Evolutionary conservation across 2,888 invertebrate genomes (phyloP), one percentile per base, ranked within the genome.

Genomic region (Bembecia ichneumoniformis): DNA sequence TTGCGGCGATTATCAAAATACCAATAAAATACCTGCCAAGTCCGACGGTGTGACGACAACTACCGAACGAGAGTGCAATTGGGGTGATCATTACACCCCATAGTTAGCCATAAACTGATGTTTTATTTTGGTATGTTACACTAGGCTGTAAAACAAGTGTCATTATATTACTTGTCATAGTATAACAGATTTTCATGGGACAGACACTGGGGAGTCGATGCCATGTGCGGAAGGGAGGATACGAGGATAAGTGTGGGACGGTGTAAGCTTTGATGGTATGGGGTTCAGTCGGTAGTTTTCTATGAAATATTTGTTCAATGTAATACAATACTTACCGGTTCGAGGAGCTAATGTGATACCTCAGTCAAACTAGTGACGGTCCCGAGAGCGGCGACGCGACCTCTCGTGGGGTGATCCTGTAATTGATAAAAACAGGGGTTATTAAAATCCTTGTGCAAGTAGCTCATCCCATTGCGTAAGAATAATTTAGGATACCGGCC

Each of bases 11-110:
- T 81, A 78, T 77, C 79, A 80, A 75, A 78, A 83, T 82, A 84
- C 84, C 79, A 86, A 82, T 83, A 76, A 83, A 87, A 82, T 87
- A 87, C 87, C 87, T 87, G 86, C 74, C 76, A 78, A 71, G 68
- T 86, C 86, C 86, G 83, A 82, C 81, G 86, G 86, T 77, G 86
- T 76, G 83, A 77, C 84, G 86, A 82, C 79, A 77, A 79, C 74
- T 83, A 86, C 68, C 73, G 76, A 83, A 81, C 77, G 78, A 80
- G 71, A 77, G 77, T 76, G 76, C 76, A 75, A 78, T 64, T 71
- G 79, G 77, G 72, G 58, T 72, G 63, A 71, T 28, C 28, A 71
- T 71, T 67, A 80, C 74, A 68, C 76, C 81, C 77, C 77, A 74
- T 77, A 78, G 68, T 74, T 77, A 82, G 83, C 82, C 83, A 82